Base-by-base conservation (phyloP, 2,888 invertebrate species). In the Drosophila barbarae region DNA sequence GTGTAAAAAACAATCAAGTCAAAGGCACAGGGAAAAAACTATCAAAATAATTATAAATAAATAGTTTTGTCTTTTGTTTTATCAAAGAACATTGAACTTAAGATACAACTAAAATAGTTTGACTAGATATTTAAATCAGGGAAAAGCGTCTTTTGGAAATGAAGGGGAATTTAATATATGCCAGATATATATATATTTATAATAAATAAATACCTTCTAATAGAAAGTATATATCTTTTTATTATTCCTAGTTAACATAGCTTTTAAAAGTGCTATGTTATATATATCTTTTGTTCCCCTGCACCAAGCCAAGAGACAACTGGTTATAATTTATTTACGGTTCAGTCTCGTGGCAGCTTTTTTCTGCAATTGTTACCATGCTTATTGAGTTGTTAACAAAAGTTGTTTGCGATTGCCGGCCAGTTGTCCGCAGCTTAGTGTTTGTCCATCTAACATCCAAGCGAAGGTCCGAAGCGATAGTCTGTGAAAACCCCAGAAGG, bases 401-500 rank as follows among this genome's bases (percentile, higher is more conserved):
- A 46, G 36, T 44, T 51, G 54, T 38, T 63, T 30, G 18, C 21
- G 8, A 54, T 44, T 32, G 57, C 38, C 42, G 18, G 12, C 49
- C 68, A 68, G 68, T 60, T 66, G 67, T 56, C 51, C 30, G 55
- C 51, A 54, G 46, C 3, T 13, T 30, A 46, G 18, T 67, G 54
- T 65, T 65, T 56, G 41, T 15, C 49, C 28, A 51, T 34, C 59
- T 26, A 39, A 61, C 51, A 56, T 32, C 26, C 32, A 54, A 10
- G 18, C 23, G 36, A 6, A 42, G 32, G 46, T 46, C 47, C 49
- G 61, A 58, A 67, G 60, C 79, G 79, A 56, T 64, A 79, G 74
- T 9, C 81, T 79, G 79, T 79, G 53, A 79, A 78, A 79, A 71
- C 79, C 81, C 74, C 55, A 67, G 74, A 58, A 49, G 50, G 55